Evolutionary conservation across 2,113 vertebrate species (phyloP), one percentile per base, ranked within the genome.

Genomic region (Tauraco erythrolophus): DNA sequence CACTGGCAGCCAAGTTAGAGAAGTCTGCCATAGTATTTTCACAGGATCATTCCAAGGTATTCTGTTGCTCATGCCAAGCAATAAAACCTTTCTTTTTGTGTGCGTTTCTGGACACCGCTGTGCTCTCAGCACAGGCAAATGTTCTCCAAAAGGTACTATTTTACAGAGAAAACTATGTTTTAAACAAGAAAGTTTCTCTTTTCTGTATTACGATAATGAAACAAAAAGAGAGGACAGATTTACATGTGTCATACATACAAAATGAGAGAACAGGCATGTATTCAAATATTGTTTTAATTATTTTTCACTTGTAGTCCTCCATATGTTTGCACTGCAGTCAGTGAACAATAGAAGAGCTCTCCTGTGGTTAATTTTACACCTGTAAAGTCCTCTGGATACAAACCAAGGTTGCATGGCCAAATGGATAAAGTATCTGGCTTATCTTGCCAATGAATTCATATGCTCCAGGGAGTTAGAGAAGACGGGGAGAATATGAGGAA

Each of bases 281-380:
- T 82, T 95, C 57, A 90, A 82, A 81, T 79, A 80, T 8, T 96
- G 93, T 77, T 97, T 82, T 88, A 94, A 78, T 95, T 95, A 89
- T 97, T 94, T 94, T 96, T 78, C 65, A 83, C 79, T 91, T 94
- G 69, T 78, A 96, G 94, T 85, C 91, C 91, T 93, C 96, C 95
- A 96, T 96, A 97, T 93, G 95, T 97, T 98, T 97, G 93, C 95
- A 92, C 79, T 95, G 93, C 93, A 95, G 88, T 96, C 89, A 84
- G 95, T 85, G 94, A 98, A 98, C 93, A 98, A 97, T 70, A 92
- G 94, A 96, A 93, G 93, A 97, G 88, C 74, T 94, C 95, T 94
- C 96, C 94, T 84, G 93, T 92, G 97, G 92, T 91, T 96, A 68
- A 90, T 96, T 95, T 95, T 96, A 97, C 88, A 97, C 97, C 97